Conservation (phyloP, 2,888 invertebrate genomes). For the Acleris emargana region DNA sequence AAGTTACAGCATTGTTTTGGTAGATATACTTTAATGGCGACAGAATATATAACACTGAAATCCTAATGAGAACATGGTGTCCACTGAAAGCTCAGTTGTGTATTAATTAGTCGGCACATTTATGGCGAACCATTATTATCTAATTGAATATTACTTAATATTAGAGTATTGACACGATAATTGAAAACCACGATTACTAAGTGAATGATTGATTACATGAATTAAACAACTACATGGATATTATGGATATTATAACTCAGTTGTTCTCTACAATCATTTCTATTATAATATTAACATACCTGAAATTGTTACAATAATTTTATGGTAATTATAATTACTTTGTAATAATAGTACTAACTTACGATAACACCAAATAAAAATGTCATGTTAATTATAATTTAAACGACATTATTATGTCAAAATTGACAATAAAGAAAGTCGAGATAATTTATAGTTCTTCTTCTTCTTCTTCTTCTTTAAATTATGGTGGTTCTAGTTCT, state of each 20-base stretch:
- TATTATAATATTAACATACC: constrained; percentile 64
- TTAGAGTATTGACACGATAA: constrained; percentile 74
- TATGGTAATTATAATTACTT: constrained; percentile 62
- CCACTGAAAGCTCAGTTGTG: constrained; percentile 70
- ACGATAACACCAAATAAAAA: constrained; percentile 52
- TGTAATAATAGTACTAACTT: constrained; percentile 62
- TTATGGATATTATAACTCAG: constrained; percentile 51
- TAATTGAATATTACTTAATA: constrained; percentile 65
- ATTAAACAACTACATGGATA: constrained; percentile 52
- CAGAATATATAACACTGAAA: constrained; percentile 77
- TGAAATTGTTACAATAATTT: constrained; percentile 57
- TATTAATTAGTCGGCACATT: constrained; percentile 58
- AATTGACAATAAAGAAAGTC: constrained; percentile 55
- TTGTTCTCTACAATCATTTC: constrained; percentile 50
- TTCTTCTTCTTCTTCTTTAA: too few species aligned
- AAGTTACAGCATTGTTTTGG: constrained; percentile 47
- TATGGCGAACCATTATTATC: constrained; percentile 70
- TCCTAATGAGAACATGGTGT: constrained; percentile 64
- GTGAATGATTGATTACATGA: constrained; percentile 54
- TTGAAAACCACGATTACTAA: constrained; percentile 68
- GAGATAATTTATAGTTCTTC: too few species aligned
- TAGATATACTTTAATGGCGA: constrained; percentile 75
- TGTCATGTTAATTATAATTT: constrained; percentile 42
- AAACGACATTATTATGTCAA: constrained; percentile 40
- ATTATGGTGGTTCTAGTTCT: too few species aligned